These are phyloP conservation scores for Lasaia peninsularis DNA, from an alignment of 1,140 invertebrate genomes.

Conservation along the genomic window DNA sequence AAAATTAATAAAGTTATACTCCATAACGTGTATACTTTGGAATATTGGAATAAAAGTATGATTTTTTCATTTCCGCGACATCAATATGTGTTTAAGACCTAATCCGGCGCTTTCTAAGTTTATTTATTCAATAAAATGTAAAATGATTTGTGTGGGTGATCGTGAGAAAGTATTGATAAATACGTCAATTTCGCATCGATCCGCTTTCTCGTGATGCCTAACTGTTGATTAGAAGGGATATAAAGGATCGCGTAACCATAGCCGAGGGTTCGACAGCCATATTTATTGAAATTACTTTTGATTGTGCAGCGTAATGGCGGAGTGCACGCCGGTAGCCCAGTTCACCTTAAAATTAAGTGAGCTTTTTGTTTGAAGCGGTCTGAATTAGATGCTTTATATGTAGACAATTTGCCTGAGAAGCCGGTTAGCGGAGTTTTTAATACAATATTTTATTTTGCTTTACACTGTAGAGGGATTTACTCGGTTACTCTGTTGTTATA, in stretches of 20 bases:
- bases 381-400: slow-evolving; percentile 65
- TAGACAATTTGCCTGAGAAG: slow-evolving; percentile 42
- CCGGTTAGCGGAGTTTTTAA: slow-evolving; percentile 15
- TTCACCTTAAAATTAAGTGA: slow-evolving; percentile 58
- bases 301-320: slow-evolving; percentile 68
- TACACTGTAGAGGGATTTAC: too few relatives aligned
- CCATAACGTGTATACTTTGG: too few relatives aligned
- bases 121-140: slow-evolving; percentile 37
- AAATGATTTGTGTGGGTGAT: slow-evolving; percentile 44
- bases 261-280: slow-evolving; percentile 46
- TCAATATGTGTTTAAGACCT: slow-evolving; percentile 27
- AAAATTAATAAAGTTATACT: too few relatives aligned
- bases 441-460: slow-evolving; percentile 19
- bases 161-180: slow-evolving; percentile 75
- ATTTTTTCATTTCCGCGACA: too few relatives aligned
- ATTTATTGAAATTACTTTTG: slow-evolving; percentile 75
- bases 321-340: slow-evolving; percentile 57
- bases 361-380: slow-evolving; percentile 56
- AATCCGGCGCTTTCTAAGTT: background rate
- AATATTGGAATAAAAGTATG: too few relatives aligned
- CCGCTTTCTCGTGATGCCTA: slow-evolving; percentile 68
- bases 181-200: slow-evolving; percentile 69
- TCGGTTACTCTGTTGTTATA: background rate
- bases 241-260: slow-evolving; percentile 56
- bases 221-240: slow-evolving; percentile 70